These are phyloP conservation scores for Acrossocheilus fasciatus DNA, from an alignment of 2,797 vertebrate genomes.

Conservation along the genomic window DNA sequence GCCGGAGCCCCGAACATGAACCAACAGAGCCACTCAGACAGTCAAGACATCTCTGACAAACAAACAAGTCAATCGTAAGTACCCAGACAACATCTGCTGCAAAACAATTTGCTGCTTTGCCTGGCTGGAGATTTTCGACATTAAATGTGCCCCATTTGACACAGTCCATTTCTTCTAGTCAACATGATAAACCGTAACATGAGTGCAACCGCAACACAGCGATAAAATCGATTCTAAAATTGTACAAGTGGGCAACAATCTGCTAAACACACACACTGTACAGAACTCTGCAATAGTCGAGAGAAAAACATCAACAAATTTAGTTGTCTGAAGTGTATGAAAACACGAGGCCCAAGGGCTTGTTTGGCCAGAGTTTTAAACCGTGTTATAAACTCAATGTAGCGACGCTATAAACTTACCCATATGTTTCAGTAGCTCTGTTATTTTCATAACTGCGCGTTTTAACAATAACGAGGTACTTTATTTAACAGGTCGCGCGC, in stretches of 20 bases:
- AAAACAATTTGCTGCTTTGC: slow-evolving; percentile 63
- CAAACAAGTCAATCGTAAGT: slow-evolving; percentile 61
- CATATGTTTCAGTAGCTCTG: not conserved
- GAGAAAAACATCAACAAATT: slow-evolving; percentile 13
- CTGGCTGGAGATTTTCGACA: slow-evolving; percentile 62
- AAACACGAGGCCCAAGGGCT: not conserved
- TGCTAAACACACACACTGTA: slow-evolving; percentile 21
- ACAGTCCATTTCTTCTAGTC: slow-evolving; percentile 67
- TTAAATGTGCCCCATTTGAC: slow-evolving; percentile 64
- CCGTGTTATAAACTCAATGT: not conserved
- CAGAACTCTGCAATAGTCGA: not conserved
- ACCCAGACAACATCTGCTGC: slow-evolving; percentile 61
- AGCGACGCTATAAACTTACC: not conserved
- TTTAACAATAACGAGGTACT: not conserved
- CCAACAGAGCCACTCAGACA: slow-evolving; percentile 66
- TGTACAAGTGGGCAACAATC: not conserved
- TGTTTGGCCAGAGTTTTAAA: not conserved
- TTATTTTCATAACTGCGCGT: not conserved
- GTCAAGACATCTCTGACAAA: slow-evolving; percentile 58
- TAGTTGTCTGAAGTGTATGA: not conserved
- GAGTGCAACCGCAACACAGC: slow-evolving; percentile 34
- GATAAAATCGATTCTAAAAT: slow-evolving; percentile 47
- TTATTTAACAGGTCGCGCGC: not conserved
- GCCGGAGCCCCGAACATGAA: slow-evolving; percentile 58
- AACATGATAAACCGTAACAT: slow-evolving; percentile 55